A percentile compares a stretch with the other conserved stretches of the same genome.
Evolutionary conservation across 2,888 invertebrate species (phyloP).

Genomic region (Pharmacophagus antenor): DNA sequence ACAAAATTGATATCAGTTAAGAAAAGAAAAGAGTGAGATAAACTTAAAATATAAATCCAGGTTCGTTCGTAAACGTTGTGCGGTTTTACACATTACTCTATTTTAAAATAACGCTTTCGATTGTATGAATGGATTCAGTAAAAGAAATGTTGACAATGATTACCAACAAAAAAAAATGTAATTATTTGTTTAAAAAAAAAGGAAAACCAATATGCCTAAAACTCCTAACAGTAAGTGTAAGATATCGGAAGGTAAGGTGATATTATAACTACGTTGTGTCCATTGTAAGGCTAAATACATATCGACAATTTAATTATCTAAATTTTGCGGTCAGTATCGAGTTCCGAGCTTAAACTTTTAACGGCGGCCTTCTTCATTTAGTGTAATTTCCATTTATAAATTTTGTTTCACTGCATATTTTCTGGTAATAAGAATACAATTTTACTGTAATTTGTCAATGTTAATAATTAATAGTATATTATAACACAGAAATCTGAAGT

Average conservation of each 20-base stretch:
- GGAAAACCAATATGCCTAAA: constrained; percentile 12
- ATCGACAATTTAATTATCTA: constrained; percentile 68
- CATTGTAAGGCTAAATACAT: constrained; percentile 56
- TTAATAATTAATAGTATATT: no score
- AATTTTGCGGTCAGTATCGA: constrained; percentile 42
- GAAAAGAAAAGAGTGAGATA: no score
- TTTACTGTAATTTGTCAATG: no score
- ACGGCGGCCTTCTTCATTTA: constrained; percentile 39
- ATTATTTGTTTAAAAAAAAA: not conserved
- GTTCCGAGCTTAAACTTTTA: constrained; percentile 41
- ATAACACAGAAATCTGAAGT: no score
- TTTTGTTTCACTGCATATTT: not conserved
- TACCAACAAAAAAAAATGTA: not conserved
- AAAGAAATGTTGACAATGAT: not conserved
- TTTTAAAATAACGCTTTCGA: no score
- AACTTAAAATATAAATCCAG: no score
- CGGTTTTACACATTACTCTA: no score
- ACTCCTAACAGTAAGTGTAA: constrained; percentile 36
- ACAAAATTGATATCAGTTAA: no score
- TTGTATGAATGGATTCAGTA: no score
- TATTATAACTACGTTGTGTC: constrained; percentile 55
- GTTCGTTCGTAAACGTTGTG: no score
- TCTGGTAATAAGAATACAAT: not conserved
- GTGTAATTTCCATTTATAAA: not conserved
- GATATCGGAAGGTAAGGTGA: constrained; percentile 65